phyloP scores from a whole-genome alignment of 2,113 vertebrate species.

The Heliornis fulica region DNA sequence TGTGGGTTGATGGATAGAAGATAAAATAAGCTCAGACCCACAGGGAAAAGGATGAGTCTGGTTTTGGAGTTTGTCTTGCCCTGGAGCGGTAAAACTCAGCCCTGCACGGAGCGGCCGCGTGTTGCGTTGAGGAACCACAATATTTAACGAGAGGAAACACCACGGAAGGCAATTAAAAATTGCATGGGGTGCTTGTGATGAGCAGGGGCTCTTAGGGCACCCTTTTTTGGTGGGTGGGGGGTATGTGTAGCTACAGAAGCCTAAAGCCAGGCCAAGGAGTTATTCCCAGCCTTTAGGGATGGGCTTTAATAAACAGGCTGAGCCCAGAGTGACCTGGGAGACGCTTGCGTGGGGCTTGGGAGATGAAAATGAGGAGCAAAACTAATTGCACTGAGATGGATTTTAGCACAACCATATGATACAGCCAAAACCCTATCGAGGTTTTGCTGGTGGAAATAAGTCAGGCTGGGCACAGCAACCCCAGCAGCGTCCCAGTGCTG shows the following conservation, averaged over 20 bases:
- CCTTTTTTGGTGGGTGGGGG: not conserved
- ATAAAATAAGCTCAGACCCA: not conserved
- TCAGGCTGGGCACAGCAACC: fast-evolving
- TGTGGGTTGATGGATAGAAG: not conserved
- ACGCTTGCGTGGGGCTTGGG: not conserved
- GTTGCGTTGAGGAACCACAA: fast-evolving
- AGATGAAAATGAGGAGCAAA: not conserved
- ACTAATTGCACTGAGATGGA: not conserved
- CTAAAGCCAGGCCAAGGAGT: not conserved
- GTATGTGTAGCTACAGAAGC: fast-evolving
- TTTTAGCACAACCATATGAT: fast-evolving
- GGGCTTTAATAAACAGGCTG: fast-evolving
- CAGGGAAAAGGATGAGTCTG: not conserved
- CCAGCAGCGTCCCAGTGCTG: not conserved
- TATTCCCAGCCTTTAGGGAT: not conserved
- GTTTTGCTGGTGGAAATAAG: not conserved
- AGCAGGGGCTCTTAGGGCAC: not conserved
- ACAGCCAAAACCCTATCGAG: fast-evolving
- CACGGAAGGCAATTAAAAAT: not conserved
- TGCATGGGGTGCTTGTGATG: fast-evolving
- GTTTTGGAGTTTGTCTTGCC: fast-evolving
- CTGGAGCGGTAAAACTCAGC: not conserved
- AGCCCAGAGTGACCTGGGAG: not conserved
- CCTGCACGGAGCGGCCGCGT: fast-evolving
- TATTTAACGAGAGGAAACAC: fast-evolving